Evolutionary conservation across 2,888 invertebrate species (phyloP).

Genomic region (Pterostichus niger): DNA sequence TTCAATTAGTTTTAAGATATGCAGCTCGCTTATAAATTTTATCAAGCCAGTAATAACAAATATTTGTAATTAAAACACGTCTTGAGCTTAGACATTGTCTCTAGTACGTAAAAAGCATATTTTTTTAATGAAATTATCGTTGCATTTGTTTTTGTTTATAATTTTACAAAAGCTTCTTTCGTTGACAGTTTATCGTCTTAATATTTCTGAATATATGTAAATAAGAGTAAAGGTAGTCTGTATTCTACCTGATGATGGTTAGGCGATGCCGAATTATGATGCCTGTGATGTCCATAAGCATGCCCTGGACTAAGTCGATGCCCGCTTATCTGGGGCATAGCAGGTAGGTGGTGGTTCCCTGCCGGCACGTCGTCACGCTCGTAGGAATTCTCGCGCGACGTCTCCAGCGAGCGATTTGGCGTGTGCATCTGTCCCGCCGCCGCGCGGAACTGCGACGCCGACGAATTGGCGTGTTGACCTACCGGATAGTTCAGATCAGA

Average conservation of each 20-base stretch:
- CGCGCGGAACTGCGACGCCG: constrained; percentile 91
- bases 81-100: too few species aligned
- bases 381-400: constrained; percentile 90
- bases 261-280: constrained; percentile 66
- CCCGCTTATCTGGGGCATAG: constrained; percentile 72
- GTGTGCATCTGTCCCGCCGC: constrained; percentile 89
- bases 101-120: too few species aligned
- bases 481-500: constrained; percentile 97
- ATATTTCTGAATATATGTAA: too few species aligned
- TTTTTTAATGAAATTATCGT: too few species aligned
- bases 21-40: too few species aligned
- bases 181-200: too few species aligned
- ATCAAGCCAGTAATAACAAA: too few species aligned
- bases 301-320: constrained; percentile 75
- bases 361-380: constrained; percentile 84
- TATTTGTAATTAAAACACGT: too few species aligned
- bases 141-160: too few species aligned
- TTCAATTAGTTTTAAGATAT: too few species aligned
- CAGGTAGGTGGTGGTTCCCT: constrained; percentile 69
- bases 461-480: constrained; percentile 93
- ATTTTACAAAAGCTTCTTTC: too few species aligned
- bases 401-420: constrained; percentile 88
- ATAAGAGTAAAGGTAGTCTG: not conserved
- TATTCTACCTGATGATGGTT: constrained; percentile 71
- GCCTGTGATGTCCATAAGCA: constrained; percentile 71